phyloP scores from a whole-genome alignment of 92 coral and sea anemone species.

The Chrysogorgia sp. region DNA sequence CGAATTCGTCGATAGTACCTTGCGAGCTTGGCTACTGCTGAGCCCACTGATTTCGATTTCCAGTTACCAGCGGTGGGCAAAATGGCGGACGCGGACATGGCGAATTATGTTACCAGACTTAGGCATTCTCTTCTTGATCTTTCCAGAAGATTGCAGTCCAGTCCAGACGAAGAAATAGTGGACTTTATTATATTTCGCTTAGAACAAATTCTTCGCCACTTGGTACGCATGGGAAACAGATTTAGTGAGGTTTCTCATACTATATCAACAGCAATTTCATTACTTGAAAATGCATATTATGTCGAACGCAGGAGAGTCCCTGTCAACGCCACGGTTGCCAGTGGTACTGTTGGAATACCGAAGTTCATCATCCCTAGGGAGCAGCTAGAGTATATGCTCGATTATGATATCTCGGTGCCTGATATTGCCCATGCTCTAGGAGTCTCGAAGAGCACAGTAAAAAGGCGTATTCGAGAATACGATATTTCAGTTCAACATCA shows the following conservation, averaged over 20 bases:
- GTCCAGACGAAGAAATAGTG: constrained; percentile 30
- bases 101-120: background rate
- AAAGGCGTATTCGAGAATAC: constrained; percentile 59
- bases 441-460: constrained; percentile 62
- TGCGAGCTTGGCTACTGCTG: constrained; percentile 12
- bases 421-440: constrained; percentile 61
- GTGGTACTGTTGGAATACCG: constrained; percentile 64
- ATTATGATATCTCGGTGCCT: constrained; percentile 49
- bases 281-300: constrained; percentile 32
- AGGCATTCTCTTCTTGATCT: constrained; percentile 37
- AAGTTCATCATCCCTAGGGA: constrained; percentile 58
- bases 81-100: constrained; percentile 22
- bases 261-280: constrained; percentile 44
- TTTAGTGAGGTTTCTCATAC: constrained; percentile 22
- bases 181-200: constrained; percentile 48
- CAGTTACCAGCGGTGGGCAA: no score
- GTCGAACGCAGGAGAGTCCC: constrained; percentile 10
- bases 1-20: constrained; percentile 34
- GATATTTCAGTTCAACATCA: constrained; percentile 44
- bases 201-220: constrained; percentile 43
- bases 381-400: constrained; percentile 60
- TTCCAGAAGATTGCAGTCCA: constrained; percentile 37
- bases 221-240: constrained; percentile 30
- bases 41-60: no score
- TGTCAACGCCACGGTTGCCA: constrained; percentile 16